Base-by-base conservation (phyloP, 1,140 invertebrate species). In the Zelostemma sp. region DNA sequence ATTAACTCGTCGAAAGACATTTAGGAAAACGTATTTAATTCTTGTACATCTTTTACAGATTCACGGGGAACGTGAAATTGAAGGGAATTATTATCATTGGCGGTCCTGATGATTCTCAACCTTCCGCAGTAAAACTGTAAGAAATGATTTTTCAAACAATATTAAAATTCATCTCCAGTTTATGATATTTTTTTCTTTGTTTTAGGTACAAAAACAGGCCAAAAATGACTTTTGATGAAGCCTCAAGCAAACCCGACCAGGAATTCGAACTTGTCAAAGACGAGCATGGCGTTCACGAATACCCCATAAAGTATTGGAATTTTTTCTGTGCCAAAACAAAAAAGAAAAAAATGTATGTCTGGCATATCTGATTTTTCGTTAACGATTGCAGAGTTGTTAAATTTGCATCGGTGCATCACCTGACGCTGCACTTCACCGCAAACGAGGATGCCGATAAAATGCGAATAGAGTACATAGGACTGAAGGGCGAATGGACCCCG, bases 161-260 rank as follows among this genome's bases (percentile, higher is more conserved):
- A 31, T 43, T 40, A 18, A 19, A 16, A 21, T 16, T 6, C 41
- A 16, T 25, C 18, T 12, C 18, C 8, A 40, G 38, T 49, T 18
- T 19, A 62, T 18, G n/a, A n/a, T n/a, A n/a, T 49, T 38, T 35
- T 60, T 38, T 9, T 47, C 15, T 18, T 38, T 9, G 49, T 86
- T 80, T 53, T 72, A 97, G 95, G 58, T 97, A 90, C 82, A 97
- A 97, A 86, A 98, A 98, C 85, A 88, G 93, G 60, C 93, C 94
- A 18, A 88, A 92, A 69, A 97, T 98, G 96, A 93, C 93, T 33
- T 99, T 98, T 87, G 96, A 98, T 88, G 93, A 97, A 86, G 87
- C 89, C 6, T 69, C 74, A 2, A 79, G 80, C 38, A 84, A 88
- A 73, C 85, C 94, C 11, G 96, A 98, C 80, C 96, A 99, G 86